A percentile compares a stretch with the other conserved stretches of the same genome.
Conservation (phyloP, 2,113 vertebrate species). For the Apteryx mantelli region DNA sequence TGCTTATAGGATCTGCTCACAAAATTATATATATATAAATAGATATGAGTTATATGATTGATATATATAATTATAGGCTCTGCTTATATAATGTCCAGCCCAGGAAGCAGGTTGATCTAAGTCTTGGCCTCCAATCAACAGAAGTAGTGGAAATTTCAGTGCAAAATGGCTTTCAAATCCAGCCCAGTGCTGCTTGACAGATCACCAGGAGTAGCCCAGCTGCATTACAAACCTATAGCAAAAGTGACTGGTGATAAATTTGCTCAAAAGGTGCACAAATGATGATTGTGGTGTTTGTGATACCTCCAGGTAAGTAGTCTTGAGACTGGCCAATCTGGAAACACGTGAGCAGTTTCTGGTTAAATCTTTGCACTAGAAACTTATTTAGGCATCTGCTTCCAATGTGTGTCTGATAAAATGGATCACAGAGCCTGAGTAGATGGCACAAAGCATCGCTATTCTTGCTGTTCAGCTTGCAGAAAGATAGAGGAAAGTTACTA, state of each 20-base stretch:
- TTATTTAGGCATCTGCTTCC: neutral
- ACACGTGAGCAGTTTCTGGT: neutral
- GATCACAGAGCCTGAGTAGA: neutral
- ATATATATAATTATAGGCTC: too few species aligned
- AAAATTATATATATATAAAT: too few species aligned
- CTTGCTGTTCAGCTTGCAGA: neutral
- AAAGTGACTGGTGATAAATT: neutral
- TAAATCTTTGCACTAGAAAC: neutral
- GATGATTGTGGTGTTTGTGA: neutral
- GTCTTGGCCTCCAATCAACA: neutral
- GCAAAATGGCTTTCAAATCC: neutral
- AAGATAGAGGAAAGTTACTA: neutral
- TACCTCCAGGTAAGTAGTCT: neutral
- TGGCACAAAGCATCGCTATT: neutral
- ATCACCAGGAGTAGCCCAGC: neutral
- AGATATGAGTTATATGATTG: too few species aligned
- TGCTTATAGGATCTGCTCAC: neutral
- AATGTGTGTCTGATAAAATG: neutral
- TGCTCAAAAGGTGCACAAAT: neutral
- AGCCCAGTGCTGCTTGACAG: neutral
- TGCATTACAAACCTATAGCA: neutral
- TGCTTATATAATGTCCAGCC: neutral
- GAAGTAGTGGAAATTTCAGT: neutral
- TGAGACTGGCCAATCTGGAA: neutral
- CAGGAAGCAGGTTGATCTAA: neutral